Conservation (phyloP, 2,113 vertebrate species). For the Ramphastos sulfuratus region DNA sequence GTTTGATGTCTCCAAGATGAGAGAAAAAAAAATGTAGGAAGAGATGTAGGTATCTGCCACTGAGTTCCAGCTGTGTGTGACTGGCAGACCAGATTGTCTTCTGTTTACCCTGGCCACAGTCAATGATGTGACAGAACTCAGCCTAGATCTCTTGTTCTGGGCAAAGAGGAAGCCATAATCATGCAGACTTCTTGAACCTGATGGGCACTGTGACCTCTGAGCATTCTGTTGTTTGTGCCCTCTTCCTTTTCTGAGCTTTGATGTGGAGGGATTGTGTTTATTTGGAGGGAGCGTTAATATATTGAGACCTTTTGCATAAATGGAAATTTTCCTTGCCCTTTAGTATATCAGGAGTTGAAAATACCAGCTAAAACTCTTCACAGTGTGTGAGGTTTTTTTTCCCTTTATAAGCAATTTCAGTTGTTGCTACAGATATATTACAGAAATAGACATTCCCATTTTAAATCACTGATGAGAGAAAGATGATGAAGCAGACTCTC, state of each 20-base stretch:
- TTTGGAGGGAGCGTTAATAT: background rate
- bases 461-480: background rate
- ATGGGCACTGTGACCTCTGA: background rate
- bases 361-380: background rate
- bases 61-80: background rate
- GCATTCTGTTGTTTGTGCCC: fast-evolving
- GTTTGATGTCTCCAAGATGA: background rate
- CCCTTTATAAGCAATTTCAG: background rate
- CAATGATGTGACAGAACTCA: background rate
- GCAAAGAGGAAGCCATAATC: background rate
- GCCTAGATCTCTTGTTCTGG: background rate
- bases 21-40: background rate
- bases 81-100: background rate
- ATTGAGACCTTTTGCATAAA: background rate
- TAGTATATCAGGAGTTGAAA: background rate
- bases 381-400: background rate
- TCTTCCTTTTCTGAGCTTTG: background rate
- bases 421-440: background rate
- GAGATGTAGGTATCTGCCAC: background rate
- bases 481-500: background rate
- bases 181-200: background rate
- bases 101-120: background rate
- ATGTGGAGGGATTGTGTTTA: background rate
- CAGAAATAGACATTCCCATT: background rate
- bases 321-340: background rate